A percentile compares a stretch with the other conserved stretches of the same genome.
phyloP scores from a whole-genome alignment of 2,113 vertebrate genomes.

The Megatriorchis doriae region DNA sequence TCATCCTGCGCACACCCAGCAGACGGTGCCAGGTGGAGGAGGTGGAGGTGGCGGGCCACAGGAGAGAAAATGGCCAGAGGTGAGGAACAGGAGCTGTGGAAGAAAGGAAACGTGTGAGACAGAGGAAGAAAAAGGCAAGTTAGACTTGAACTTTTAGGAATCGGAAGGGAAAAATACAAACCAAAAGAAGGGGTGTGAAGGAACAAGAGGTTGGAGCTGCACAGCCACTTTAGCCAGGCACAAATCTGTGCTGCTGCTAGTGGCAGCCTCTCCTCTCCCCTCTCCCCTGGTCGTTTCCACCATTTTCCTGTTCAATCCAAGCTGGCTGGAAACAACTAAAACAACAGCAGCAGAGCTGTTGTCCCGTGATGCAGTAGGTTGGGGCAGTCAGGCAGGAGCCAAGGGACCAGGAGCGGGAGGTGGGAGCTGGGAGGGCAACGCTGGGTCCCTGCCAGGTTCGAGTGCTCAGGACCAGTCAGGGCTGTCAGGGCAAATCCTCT shows the following conservation, averaged over 20 bases:
- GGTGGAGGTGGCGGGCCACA: background rate
- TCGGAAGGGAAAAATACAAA: background rate
- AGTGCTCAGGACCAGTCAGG: background rate
- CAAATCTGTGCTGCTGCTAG: background rate
- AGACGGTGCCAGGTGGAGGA: rapidly evolving
- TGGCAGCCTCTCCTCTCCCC: background rate
- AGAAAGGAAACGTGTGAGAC: background rate
- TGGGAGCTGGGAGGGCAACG: rapidly evolving
- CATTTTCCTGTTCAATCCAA: background rate
- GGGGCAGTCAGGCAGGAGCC: background rate
- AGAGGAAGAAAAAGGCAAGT: background rate
- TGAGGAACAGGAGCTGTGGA: background rate
- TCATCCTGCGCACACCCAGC: background rate
- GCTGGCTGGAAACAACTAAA: background rate
- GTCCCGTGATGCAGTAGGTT: background rate
- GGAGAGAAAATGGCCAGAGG: background rate
- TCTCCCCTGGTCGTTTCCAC: rapidly evolving
- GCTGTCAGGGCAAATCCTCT: background rate
- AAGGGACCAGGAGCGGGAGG: background rate
- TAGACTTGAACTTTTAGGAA: background rate
- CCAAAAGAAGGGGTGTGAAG: background rate
- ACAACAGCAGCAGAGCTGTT: background rate
- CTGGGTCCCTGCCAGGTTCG: background rate
- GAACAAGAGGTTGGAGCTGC: background rate
- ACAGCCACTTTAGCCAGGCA: background rate